Base-by-base conservation (phyloP, 2,888 invertebrate species). In the Pseudococcus jackbeardsleyi region DNA sequence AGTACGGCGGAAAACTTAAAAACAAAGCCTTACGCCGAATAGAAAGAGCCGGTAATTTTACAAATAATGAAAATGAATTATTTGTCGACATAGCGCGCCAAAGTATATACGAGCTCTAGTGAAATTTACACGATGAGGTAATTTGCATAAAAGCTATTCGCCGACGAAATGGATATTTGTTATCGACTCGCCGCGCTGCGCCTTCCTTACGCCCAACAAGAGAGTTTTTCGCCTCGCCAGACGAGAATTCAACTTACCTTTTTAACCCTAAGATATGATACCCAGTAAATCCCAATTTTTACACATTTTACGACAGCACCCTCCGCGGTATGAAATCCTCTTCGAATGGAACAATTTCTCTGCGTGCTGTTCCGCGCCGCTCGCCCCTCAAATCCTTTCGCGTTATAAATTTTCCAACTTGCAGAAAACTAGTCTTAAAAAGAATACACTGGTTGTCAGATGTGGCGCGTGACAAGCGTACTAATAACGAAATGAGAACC, bases 371-470 rank as follows among this genome's bases (percentile, higher is more conserved):
- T 6, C 54, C 54, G 7, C n/a, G n/a, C 54, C n/a, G n/a, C 54
- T 8, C 54, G n/a, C 1, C n/a, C 54, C 6, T 15, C 17, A 33
- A 77, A 77, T 77, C 39, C 77, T 33, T 42, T 33, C 77, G 54
- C 26, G 85, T 85, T 85, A 85, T 85, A 85, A 84, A 85, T 85
- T 85, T 85, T n/a, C 9, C 54, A 85, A 54, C 39, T 85, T 39
- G 77, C 77, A 77, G 54, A 85, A 85, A 85, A 85, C 85, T 59
- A 59, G 85, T 85, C 85, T 85, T 85, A 85, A 85, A 85, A 64
- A 59, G 59, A 85, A 59, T 59, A 54, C 85, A 85, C 85, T 85
- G 85, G 85, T 85, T 85, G 64, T 85, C 85, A 85, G 39, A 85
- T 50, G 64, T 85, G 64, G 85, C 85, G 64, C 85, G 85, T 85